phyloP scores from a whole-genome alignment of 2,113 vertebrate species.

The Phalacrocorax carbo region DNA sequence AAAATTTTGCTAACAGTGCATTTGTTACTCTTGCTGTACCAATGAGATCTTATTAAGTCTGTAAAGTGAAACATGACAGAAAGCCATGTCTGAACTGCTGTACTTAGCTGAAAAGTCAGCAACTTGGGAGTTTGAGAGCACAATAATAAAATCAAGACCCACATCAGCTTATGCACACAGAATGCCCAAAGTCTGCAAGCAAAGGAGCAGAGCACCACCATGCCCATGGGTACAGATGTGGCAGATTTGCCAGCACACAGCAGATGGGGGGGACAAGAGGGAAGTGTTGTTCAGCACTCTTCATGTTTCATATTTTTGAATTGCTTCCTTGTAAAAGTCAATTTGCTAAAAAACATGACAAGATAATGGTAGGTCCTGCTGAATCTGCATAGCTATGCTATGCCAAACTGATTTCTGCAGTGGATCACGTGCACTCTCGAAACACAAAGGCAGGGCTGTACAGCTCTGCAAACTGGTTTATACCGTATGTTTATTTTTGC shows the following conservation, averaged over 20 bases:
- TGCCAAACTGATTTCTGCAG: conserved; percentile 24
- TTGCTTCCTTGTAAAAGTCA: conserved; percentile 41
- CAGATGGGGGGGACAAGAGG: background rate
- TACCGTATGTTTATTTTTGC: background rate
- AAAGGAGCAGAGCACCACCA: rapidly evolving
- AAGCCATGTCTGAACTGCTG: background rate
- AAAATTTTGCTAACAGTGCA: background rate
- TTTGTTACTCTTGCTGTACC: background rate
- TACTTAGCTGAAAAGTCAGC: background rate
- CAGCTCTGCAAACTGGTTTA: background rate
- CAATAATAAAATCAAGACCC: background rate
- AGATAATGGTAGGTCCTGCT: conserved; percentile 33
- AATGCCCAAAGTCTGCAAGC: background rate
- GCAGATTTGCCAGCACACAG: background rate
- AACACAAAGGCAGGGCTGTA: conserved; percentile 21
- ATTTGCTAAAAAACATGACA: conserved; percentile 40
- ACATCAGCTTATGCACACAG: rapidly evolving
- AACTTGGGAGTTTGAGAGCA: background rate
- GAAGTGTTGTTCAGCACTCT: conserved; percentile 13
- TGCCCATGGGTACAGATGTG: background rate
- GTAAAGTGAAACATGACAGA: background rate
- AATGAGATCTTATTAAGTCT: background rate
- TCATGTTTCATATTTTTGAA: conserved; percentile 38
- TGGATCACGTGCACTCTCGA: background rate
- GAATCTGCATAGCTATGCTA: conserved; percentile 5